Evolutionary conservation across 2,888 invertebrate genomes (phyloP), one percentile per base, ranked within the genome.

Genomic region (Tetrapedia diversipes): DNA sequence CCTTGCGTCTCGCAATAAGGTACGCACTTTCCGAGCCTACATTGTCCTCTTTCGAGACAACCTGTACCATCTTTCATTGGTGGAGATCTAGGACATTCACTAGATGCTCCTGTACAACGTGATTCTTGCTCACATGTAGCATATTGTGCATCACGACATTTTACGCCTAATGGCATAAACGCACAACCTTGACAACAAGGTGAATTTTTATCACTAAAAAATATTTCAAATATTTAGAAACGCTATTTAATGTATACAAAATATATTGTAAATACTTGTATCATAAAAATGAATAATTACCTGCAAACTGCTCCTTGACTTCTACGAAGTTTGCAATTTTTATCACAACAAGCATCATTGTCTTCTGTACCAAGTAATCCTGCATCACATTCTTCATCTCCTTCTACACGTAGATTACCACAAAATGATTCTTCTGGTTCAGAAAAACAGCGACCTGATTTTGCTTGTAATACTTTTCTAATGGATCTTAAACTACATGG

Each of bases 391-490:
- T 99, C 97, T 91, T 99, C 99, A 81, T 97, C 98, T 3, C 97
- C 97, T 92, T 99, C 98, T 0, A 99, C 98, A 14, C 98, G 94
- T 80, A 98, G 93, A 93, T 99, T 99, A 10, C 99, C 99, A 92
- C 99, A 99, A 92, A 98, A 98, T 65, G 98, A 97, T 92, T 97
- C 97, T 91, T 98, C 97, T 0, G 98, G 98, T 92, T 98, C 98
- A 0, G 97, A 97, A 91, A 98, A 98, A 90, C 97, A 98, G 61
- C 97, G 94, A 0, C 97, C 96, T 0, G 98, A 97, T 92, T 98
- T 99, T 0, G 97, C 97, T 92, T 97, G 96, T 65, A 99, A 92
- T 43, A 99, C 98, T 92, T 98, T 97, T 63, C 97, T 95, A 80
- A 99, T 98, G 0, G 98, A 98, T 27, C 98, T 94, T 77, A 97